These are phyloP conservation scores for Chionodraco myersi DNA, from an alignment of 2,113 vertebrate species.

Conservation along the genomic window DNA sequence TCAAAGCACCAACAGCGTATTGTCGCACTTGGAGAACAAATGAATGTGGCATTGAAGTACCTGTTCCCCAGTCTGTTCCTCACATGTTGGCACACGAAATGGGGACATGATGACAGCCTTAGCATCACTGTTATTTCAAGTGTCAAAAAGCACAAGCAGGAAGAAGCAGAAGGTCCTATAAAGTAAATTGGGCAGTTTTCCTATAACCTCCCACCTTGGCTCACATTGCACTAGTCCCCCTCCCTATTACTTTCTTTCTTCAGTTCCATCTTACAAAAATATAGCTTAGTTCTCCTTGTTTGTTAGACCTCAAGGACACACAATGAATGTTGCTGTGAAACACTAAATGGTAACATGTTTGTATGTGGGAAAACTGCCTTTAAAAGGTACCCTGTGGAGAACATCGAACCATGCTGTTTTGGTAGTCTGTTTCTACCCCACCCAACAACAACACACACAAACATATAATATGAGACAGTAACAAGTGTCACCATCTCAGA, in stretches of 20 bases:
- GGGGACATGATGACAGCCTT: slow-evolving; percentile 27
- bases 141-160: slow-evolving; percentile 7
- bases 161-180: background rate
- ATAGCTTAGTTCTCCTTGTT: background rate
- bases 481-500: slow-evolving; percentile 45
- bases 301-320: background rate
- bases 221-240: background rate
- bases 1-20: background rate
- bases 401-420: background rate
- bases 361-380: slow-evolving; percentile 15
- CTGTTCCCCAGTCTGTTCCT: slow-evolving; percentile 3
- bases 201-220: slow-evolving; percentile 1
- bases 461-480: slow-evolving; percentile 4
- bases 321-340: background rate
- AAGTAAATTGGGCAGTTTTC: background rate
- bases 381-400: slow-evolving; percentile 8
- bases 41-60: slow-evolving; percentile 6
- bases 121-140: slow-evolving; percentile 35
- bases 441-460: slow-evolving; percentile 1
- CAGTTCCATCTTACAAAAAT: background rate
- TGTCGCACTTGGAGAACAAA: slow-evolving; percentile 9
- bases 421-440: slow-evolving; percentile 7
- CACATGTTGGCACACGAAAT: slow-evolving; percentile 13
- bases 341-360: slow-evolving; percentile 4
- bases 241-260: background rate